phyloP scores from a whole-genome alignment of 2,888 invertebrate species.

The Melinopterus prodromus region DNA sequence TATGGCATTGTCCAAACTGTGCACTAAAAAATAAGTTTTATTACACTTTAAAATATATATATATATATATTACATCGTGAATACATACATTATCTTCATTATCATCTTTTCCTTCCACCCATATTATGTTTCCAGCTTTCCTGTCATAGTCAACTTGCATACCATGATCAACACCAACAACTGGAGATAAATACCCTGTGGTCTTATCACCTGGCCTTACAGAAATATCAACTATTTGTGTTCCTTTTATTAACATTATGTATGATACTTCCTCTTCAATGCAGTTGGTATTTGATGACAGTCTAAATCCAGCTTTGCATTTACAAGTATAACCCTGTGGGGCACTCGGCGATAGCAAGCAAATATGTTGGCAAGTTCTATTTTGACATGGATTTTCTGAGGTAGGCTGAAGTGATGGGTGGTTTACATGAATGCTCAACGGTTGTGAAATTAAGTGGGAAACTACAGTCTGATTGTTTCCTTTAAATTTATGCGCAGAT shows the following conservation, averaged over 20 bases:
- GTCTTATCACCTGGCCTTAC: conserved; percentile 78
- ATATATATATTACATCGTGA: conserved; percentile 11
- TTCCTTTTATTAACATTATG: conserved; percentile 88
- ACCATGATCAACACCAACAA: conserved; percentile 88
- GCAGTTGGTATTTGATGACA: conserved; percentile 73
- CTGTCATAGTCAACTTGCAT: conserved; percentile 93
- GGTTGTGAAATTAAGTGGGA: conserved; percentile 95
- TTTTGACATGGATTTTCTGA: conserved; percentile 79
- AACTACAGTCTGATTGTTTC: conserved; percentile 91
- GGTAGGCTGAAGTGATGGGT: conserved; percentile 90
- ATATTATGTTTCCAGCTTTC: conserved; percentile 83
- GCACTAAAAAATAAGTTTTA: conserved; percentile 63
- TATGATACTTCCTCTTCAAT: conserved; percentile 88
- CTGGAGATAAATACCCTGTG: conserved; percentile 82
- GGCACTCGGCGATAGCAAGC: conserved; percentile 83
- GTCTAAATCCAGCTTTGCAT: conserved; percentile 88
- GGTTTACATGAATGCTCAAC: conserved; percentile 93
- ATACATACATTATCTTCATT: conserved; percentile 71
- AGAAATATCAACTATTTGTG: conserved; percentile 88
- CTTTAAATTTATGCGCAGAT: conserved; percentile 89
- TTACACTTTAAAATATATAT: background rate
- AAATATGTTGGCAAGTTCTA: conserved; percentile 86
- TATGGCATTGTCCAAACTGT: conserved; percentile 87
- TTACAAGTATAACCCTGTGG: conserved; percentile 82
- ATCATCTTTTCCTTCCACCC: conserved; percentile 83